These are phyloP conservation scores for Romanomermis culicivorax DNA, from an alignment of 2,888 invertebrate species.

Conservation along the genomic window DNA sequence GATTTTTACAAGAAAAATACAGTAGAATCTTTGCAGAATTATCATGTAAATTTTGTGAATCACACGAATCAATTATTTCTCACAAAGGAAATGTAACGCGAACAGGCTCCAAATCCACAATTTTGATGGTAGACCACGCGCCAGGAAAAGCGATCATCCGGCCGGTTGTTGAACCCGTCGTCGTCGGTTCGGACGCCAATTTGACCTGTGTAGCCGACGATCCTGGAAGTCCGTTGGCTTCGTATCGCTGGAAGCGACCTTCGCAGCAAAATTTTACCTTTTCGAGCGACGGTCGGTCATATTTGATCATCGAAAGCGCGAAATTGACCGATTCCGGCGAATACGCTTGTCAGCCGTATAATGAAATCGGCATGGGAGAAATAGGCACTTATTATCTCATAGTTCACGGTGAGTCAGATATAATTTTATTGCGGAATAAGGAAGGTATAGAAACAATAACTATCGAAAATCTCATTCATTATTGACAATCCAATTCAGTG, in stretches of 20 bases:
- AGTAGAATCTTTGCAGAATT: no score
- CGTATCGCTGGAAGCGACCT: slow-evolving; percentile 12
- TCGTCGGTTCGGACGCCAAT: slow-evolving; percentile 60
- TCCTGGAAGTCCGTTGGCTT: slow-evolving; percentile 48
- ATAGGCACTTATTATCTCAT: slow-evolving; percentile 46
- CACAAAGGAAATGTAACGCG: background rate
- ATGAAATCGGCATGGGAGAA: slow-evolving; percentile 57
- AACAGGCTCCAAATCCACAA: background rate
- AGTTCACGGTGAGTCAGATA: slow-evolving; percentile 40
- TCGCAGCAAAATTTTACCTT: background rate
- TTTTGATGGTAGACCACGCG: slow-evolving; percentile 7
- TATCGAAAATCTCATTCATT: no score
- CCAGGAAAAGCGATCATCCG: slow-evolving; percentile 7
- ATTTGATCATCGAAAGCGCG: slow-evolving; percentile 49
- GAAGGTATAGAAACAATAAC: no score
- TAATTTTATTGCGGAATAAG: no score
- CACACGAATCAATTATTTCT: no score
- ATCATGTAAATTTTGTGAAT: no score
- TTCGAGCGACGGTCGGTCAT: background rate
- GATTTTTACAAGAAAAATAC: no score
- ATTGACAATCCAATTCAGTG: no score
- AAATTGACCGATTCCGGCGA: slow-evolving; percentile 63
- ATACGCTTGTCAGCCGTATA: slow-evolving; percentile 66
- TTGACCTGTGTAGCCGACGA: slow-evolving; percentile 61
- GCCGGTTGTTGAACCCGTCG: slow-evolving; percentile 37